These are phyloP conservation scores for Halcyon chelicuti DNA, from an alignment of 2,797 vertebrate species.

Conservation along the genomic window DNA sequence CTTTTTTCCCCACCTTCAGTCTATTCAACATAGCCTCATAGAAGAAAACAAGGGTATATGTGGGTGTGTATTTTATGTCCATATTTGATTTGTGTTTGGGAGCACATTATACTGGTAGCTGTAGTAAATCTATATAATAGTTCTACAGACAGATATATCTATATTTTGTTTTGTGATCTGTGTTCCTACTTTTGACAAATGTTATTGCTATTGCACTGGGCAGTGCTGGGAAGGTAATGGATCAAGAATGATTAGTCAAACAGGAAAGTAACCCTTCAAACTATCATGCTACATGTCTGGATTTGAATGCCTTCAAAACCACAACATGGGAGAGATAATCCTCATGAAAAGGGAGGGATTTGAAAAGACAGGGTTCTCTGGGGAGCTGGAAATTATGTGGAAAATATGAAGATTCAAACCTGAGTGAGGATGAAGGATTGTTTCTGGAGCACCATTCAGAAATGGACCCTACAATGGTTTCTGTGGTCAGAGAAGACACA, in stretches of 20 bases:
- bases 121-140: not conserved
- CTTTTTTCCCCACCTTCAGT: not conserved
- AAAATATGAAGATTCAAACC: constrained; percentile 27
- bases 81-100: not conserved
- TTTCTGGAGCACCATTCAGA: constrained; percentile 54
- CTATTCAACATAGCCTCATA: not conserved
- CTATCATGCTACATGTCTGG: constrained; percentile 16
- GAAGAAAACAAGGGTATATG: not conserved
- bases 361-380: constrained; percentile 7
- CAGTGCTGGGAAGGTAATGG: not conserved
- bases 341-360: constrained; percentile 15
- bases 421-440: constrained; percentile 59
- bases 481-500: constrained; percentile 27
- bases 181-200: not conserved
- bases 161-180: not conserved
- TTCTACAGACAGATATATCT: not conserved
- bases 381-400: constrained; percentile 43
- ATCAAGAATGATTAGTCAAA: not conserved
- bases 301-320: constrained; percentile 60
- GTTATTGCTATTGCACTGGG: not conserved
- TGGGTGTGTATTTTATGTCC: not conserved
- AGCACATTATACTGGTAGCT: not conserved
- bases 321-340: constrained; percentile 28
- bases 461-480: constrained; percentile 54
- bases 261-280: constrained; percentile 43